phyloP scores from a whole-genome alignment of 2,888 invertebrate species.

The Cistogaster globosa region DNA sequence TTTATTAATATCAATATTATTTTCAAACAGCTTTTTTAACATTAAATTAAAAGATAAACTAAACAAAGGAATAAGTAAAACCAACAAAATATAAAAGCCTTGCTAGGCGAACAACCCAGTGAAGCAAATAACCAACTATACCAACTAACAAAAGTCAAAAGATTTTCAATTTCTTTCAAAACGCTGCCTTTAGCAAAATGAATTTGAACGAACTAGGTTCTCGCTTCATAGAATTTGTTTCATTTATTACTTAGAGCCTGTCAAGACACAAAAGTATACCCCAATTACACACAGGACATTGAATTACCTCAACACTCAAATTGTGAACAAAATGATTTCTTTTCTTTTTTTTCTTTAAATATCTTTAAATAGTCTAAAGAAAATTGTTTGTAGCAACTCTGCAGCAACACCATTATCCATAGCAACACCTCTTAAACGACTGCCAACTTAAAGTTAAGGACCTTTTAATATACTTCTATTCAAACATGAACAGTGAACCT shows the following conservation, averaged over 20 bases:
- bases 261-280: background rate
- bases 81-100: slow-evolving; percentile 12
- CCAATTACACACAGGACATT: background rate
- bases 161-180: slow-evolving; percentile 46
- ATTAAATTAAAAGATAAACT: slow-evolving; percentile 46
- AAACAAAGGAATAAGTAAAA: slow-evolving; percentile 61
- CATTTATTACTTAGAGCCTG: background rate
- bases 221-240: background rate
- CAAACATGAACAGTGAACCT: slow-evolving; percentile 32
- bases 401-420: background rate
- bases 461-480: slow-evolving; percentile 5
- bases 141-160: slow-evolving; percentile 50
- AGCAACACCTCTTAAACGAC: slow-evolving; percentile 14
- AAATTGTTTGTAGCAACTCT: background rate
- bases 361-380: slow-evolving; percentile 11
- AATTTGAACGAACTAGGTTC: background rate
- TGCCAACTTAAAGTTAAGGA: slow-evolving; percentile 25
- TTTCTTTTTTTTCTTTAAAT: slow-evolving; percentile 17
- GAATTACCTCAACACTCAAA: background rate
- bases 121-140: slow-evolving; percentile 51
- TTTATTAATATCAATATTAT: no score
- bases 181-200: background rate
- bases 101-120: background rate
- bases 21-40: background rate
- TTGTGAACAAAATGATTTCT: no score